Base-by-base conservation (phyloP, 2,113 vertebrate species). In the Osmerus eperlanus region DNA sequence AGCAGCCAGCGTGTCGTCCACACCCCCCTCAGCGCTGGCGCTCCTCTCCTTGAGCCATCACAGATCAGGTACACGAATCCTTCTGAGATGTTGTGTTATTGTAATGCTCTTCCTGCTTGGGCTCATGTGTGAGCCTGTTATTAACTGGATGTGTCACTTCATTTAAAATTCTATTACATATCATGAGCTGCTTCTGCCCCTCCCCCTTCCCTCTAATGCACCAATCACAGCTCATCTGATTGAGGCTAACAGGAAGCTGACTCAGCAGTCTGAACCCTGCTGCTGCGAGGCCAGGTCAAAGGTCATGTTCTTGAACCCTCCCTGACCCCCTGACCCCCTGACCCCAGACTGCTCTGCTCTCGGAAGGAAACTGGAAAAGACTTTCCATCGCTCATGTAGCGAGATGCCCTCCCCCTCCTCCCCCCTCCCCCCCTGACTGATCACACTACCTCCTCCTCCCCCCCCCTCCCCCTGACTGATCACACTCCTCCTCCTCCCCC, bases 231-330 rank as follows among this genome's bases (percentile, higher is more conserved):
- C 56, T 59, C 56, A 9, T 3, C 36, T 41, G 36, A 41, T 41
- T 41, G 36, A 41, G 6, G 1, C 36, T 9, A 8, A 41, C 36
- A 41, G 36, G 36, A 7, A 41, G 36, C 7, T 41, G 36, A 41
- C 36, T 41, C 36, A 4, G 36, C 36, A 65, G 72, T 74, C 76
- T 67, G 67, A 61, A 29, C 25, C 32, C n/a, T 56, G 56, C 55
- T 78, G 64, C 53, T 54, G 74, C 76, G 19, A 15, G 51, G 53
- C 36, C 63, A 77, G 82, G 88, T 85, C 86, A 85, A 70, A 76
- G 87, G 88, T 88, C 85, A 23, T 83, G 85, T 80, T 89, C 90
- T 92, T 92, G 91, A 92, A 88, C 87, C 80, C 16, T 74, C 67
- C 19, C 74, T 72, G 81, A 92, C 90, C 91, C 79, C 70, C 65